phyloP scores from a whole-genome alignment of 2,797 vertebrate species.

The Manis javanica region DNA sequence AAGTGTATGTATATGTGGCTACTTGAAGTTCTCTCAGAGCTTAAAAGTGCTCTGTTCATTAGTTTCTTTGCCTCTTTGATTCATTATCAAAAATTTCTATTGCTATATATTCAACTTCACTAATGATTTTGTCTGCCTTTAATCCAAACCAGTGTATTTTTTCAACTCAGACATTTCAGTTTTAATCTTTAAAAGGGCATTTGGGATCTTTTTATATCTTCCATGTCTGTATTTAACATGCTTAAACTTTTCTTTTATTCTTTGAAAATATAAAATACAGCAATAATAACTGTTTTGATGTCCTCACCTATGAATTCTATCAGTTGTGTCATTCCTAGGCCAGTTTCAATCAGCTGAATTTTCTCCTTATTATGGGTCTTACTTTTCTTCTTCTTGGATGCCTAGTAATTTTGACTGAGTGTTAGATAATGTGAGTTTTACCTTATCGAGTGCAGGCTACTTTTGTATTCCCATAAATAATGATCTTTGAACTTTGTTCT shows the following conservation, averaged over 20 bases:
- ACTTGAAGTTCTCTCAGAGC: neutral
- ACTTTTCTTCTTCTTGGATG: neutral
- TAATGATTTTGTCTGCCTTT: neutral
- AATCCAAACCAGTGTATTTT: neutral
- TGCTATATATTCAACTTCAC: neutral
- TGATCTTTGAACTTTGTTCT: neutral
- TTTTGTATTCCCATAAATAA: constrained; percentile 5
- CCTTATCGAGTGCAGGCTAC: neutral
- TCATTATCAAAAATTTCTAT: neutral
- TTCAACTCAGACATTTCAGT: neutral
- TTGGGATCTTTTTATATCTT: constrained; percentile 13
- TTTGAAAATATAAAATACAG: neutral
- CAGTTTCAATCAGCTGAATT: neutral
- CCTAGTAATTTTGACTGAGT: neutral
- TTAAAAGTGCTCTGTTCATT: neutral
- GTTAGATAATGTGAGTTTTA: neutral
- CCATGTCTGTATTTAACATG: neutral
- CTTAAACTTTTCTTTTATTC: neutral
- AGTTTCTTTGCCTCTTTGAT: neutral
- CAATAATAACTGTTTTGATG: neutral
- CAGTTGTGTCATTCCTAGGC: neutral
- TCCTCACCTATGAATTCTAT: neutral
- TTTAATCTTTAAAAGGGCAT: constrained; percentile 17
- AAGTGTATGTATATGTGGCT: neutral
- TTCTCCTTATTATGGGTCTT: neutral